Evolutionary conservation across 2,113 vertebrate species (phyloP).

Genomic region (Lampris incognitus): DNA sequence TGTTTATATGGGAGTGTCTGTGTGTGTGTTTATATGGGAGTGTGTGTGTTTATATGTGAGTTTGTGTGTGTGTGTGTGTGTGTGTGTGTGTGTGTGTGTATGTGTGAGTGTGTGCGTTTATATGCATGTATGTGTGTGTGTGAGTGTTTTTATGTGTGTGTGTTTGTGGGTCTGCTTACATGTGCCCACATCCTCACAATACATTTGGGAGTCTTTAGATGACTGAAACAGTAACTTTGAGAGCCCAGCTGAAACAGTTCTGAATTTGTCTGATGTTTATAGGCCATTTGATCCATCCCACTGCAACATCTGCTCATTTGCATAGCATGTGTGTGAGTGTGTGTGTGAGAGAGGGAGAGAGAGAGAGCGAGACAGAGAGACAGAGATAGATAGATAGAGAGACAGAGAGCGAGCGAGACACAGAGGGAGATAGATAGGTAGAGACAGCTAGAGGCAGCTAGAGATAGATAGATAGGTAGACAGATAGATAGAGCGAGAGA

Average conservation of each 20-base stretch:
- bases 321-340: slow-evolving; percentile 51
- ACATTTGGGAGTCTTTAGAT: background rate
- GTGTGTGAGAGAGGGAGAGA: too few relatives aligned
- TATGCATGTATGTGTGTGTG: slow-evolving; percentile 14
- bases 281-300: slow-evolving; percentile 54
- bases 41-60: background rate
- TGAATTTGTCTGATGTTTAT: slow-evolving; percentile 43
- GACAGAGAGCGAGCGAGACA: too few relatives aligned
- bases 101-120: slow-evolving; percentile 1
- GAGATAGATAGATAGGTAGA: too few relatives aligned
- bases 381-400: too few relatives aligned
- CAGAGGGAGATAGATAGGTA: too few relatives aligned
- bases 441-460: too few relatives aligned
- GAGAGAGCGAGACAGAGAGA: too few relatives aligned
- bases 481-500: too few relatives aligned
- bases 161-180: background rate
- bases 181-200: background rate
- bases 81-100: slow-evolving; percentile 1
- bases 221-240: slow-evolving; percentile 14
- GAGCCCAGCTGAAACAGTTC: slow-evolving; percentile 9
- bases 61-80: background rate
- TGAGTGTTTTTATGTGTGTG: background rate
- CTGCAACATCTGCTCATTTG: slow-evolving; percentile 75
- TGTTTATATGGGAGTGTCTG: too few relatives aligned
- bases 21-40: slow-evolving; percentile 11